Evolutionary conservation across 2,797 vertebrate genomes (phyloP).

Genomic region (Enteromius unitaeniatus): DNA sequence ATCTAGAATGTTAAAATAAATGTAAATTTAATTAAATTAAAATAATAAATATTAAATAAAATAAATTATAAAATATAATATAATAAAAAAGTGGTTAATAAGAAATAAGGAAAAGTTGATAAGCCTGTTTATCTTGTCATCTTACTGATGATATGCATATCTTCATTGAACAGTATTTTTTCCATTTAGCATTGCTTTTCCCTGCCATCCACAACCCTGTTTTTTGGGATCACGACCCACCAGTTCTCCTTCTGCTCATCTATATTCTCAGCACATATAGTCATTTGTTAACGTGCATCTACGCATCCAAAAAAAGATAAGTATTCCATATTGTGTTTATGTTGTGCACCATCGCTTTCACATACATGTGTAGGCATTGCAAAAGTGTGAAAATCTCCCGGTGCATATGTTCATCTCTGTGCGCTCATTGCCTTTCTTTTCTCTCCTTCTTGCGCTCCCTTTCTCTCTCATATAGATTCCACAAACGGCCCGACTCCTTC

Average conservation of each 20-base stretch:
- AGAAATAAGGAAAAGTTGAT: neutral
- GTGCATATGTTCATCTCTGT: constrained; percentile 38
- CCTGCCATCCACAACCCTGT: neutral
- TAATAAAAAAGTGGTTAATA: neutral
- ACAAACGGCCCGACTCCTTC: constrained; percentile 45
- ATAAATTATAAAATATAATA: neutral
- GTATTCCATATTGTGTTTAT: constrained; percentile 38
- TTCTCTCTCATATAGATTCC: constrained; percentile 42
- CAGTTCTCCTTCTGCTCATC: neutral
- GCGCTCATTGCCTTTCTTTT: neutral
- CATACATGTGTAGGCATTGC: constrained; percentile 41
- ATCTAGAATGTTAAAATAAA: neutral
- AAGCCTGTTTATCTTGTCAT: neutral
- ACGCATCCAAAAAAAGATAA: neutral
- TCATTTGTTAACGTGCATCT: neutral
- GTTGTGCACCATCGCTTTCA: constrained; percentile 20
- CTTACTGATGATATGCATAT: neutral
- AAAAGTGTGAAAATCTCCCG: constrained; percentile 39
- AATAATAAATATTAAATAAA: too few relatives aligned
- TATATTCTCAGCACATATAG: constrained; percentile 4
- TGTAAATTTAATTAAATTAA: too few relatives aligned
- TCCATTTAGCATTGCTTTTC: neutral
- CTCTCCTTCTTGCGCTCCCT: constrained; percentile 1
- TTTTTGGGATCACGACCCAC: constrained; percentile 7
- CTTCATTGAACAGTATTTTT: neutral